Conservation (phyloP, 1,140 invertebrate species). For the Pseudomyrmex flavicornis region DNA sequence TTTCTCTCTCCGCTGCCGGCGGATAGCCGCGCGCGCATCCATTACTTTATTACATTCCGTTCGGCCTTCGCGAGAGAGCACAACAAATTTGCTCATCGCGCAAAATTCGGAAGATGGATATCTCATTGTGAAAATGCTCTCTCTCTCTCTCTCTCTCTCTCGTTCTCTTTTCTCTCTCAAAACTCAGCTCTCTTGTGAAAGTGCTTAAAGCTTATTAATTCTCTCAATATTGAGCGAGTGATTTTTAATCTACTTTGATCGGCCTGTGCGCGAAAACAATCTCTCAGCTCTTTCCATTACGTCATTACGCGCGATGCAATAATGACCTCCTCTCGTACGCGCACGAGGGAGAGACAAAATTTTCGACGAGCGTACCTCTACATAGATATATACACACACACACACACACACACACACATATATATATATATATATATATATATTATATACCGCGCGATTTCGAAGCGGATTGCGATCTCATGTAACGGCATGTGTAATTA, state of each 20-base stretch:
- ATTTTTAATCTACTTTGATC: constrained; percentile 46
- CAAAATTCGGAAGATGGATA: constrained; percentile 50
- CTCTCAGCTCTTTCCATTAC: background rate
- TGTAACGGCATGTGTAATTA: constrained; percentile 10
- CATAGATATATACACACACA: too few species aligned
- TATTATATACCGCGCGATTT: background rate
- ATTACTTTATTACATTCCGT: constrained; percentile 68
- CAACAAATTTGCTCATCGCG: constrained; percentile 66
- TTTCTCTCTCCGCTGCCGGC: background rate
- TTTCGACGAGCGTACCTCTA: too few species aligned
- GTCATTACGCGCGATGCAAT: constrained; percentile 7
- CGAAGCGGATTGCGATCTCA: background rate
- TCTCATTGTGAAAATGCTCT: constrained; percentile 39
- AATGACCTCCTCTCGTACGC: background rate
- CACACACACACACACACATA: too few species aligned
- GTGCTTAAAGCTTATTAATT: constrained; percentile 27
- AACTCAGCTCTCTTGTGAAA: background rate
- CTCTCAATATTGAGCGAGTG: constrained; percentile 5
- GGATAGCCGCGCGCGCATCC: constrained; percentile 40
- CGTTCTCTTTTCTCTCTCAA: too few species aligned
- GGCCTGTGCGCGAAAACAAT: constrained; percentile 4
- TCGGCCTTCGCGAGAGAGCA: constrained; percentile 51
- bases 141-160: too few species aligned
- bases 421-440: too few species aligned
- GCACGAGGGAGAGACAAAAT: too few species aligned